Conservation (phyloP, 2,888 invertebrate genomes). For the Machimus rusticus region DNA sequence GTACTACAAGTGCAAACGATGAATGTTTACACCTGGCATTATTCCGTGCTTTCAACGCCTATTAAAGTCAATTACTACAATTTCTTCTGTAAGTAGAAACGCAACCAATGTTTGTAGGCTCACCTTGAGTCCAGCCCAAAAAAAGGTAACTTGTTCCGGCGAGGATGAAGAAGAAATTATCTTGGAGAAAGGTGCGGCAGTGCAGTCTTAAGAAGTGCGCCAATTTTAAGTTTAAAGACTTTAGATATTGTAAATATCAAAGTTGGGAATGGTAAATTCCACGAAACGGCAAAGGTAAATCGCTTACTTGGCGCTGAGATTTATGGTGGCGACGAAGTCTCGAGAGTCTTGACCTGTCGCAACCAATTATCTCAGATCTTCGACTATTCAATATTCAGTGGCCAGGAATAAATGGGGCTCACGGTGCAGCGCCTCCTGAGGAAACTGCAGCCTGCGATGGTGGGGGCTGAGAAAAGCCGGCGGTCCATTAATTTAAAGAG, state of each 20-base stretch:
- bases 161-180: background rate
- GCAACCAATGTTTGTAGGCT: background rate
- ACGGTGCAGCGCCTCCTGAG: background rate
- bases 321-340: background rate
- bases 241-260: background rate
- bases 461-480: background rate
- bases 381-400: background rate
- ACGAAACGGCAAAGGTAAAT: background rate
- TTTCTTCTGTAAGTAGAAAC: background rate
- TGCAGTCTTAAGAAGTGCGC: background rate
- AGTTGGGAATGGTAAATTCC: background rate
- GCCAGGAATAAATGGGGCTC: background rate
- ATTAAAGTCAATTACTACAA: background rate
- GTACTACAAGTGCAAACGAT: background rate
- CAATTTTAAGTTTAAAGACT: background rate
- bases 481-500: background rate
- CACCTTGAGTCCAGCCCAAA: background rate
- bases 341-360: constrained; percentile 5
- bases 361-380: background rate
- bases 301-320: background rate
- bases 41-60: background rate
- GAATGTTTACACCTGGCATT: background rate
- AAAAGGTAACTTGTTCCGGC: background rate
- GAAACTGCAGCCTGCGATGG: background rate
- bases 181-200: background rate